A percentile compares a stretch with the other conserved stretches of the same genome.
Conservation (phyloP, 2,888 invertebrate species). For the Phasia obesa region DNA sequence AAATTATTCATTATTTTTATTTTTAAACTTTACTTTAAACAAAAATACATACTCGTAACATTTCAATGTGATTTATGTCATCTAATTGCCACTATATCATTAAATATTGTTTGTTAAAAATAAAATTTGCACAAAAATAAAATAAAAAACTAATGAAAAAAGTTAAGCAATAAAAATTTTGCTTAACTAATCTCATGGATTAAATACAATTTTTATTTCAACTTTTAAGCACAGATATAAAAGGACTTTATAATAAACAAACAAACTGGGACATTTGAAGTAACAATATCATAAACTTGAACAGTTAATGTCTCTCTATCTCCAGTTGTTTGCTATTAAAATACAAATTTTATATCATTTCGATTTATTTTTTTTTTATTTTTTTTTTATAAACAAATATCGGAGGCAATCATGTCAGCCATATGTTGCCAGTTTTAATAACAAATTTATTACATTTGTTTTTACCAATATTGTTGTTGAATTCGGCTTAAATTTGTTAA, state of each 20-base stretch:
- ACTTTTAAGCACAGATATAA: not conserved
- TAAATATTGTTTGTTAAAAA: slow-evolving; percentile 7
- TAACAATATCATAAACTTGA: slow-evolving; percentile 48
- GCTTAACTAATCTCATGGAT: slow-evolving; percentile 31
- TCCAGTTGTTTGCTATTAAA: slow-evolving; percentile 31
- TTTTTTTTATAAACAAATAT: slow-evolving; percentile 8
- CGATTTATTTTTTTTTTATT: slow-evolving; percentile 4
- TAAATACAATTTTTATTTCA: slow-evolving; percentile 12
- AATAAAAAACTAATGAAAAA: not conserved
- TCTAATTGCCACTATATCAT: slow-evolving; percentile 1
- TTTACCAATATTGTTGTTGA: slow-evolving; percentile 34
- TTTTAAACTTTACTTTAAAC: too few relatives aligned
- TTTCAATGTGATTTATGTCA: too few relatives aligned
- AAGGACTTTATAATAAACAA: too few relatives aligned
- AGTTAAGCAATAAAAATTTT: not conserved
- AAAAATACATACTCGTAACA: too few relatives aligned
- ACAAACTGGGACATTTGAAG: slow-evolving; percentile 15
- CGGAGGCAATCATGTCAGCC: slow-evolving; percentile 58
- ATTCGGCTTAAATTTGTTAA: slow-evolving; percentile 40
- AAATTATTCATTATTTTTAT: too few relatives aligned
- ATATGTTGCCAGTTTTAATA: slow-evolving; percentile 58
- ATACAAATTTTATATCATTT: slow-evolving; percentile 47
- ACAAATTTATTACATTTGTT: slow-evolving; percentile 59
- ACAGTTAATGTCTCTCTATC: slow-evolving; percentile 47
- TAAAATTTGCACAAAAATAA: not conserved